Base-by-base conservation (phyloP, 2,113 vertebrate species). In the Corydoras sp. region DNA sequence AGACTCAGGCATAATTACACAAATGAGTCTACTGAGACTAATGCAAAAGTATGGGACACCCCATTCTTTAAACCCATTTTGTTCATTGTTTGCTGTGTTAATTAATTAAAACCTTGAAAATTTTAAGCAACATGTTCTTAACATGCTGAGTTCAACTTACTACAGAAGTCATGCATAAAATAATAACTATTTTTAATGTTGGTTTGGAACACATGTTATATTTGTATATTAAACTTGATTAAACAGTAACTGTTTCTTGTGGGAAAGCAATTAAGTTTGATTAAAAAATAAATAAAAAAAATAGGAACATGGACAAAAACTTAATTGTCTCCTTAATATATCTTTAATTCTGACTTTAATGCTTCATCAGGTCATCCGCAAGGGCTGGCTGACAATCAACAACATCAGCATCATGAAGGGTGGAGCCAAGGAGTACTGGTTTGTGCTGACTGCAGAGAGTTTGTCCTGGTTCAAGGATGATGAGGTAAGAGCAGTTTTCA, bases 321-420 rank as follows among this genome's bases (percentile, higher is more conserved):
- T 24, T 24, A 24, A 24, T 24, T 24, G 18, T 24, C 18, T 24
- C n/a, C n/a, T n/a, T n/a, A n/a, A n/a, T n/a, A n/a, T n/a, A n/a
- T 24, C 18, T 24, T 24, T 24, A 24, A 24, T 61, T 62, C 32
- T 50, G 35, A 50, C 13, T 15, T n/a, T 7, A 18, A 48, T 56
- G 10, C 64, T 63, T 32, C 4, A 48, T 64, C 67, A 98, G 95
- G 94, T 98, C 56, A 96, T 98, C 75, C 91, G 95, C 61, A 98
- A 97, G 81, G 95, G 95, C 35, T 98, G 95, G 95, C 82, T 98
- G 80, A 98, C 92, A 76, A 93, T 95, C 81, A 95, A 92, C 86
- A 95, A 95, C 85, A 95, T 95, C 78, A 93, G 93, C 78, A 93
- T 95, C 80, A 95, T 94, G 88, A 95, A 95, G 81, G 93, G 93